A percentile compares a stretch with the other conserved stretches of the same genome.
These are phyloP conservation scores for Petrocephalus sullivani DNA, from an alignment of 2,797 vertebrate species.

Conservation along the genomic window DNA sequence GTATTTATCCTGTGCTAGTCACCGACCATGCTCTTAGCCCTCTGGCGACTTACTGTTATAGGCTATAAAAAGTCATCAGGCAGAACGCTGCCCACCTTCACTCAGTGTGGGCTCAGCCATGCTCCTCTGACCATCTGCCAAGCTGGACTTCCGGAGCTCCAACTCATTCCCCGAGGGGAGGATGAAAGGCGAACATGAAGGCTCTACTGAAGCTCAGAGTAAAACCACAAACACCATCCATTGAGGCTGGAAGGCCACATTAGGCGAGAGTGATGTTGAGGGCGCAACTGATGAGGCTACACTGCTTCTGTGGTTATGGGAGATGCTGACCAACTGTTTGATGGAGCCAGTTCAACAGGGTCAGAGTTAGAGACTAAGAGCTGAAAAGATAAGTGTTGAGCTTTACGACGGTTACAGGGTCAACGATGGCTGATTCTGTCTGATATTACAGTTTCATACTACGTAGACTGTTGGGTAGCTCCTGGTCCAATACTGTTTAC, in stretches of 20 bases:
- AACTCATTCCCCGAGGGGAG: neutral
- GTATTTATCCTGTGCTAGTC: neutral
- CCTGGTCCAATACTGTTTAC: no score
- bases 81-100: neutral
- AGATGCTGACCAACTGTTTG: neutral
- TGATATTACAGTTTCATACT: neutral
- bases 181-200: neutral
- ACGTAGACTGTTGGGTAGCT: neutral
- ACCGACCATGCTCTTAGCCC: neutral
- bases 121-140: slow-evolving; percentile 7
- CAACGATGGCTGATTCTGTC: neutral
- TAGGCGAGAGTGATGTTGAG: neutral
- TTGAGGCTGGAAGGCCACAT: neutral
- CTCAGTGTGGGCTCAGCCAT: neutral
- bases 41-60: neutral
- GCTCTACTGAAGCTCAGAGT: neutral
- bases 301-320: neutral
- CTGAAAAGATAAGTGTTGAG: neutral
- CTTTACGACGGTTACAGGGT: neutral
- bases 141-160: neutral
- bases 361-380: neutral
- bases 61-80: neutral
- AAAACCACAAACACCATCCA: neutral
- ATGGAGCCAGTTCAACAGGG: neutral
- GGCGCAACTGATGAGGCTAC: neutral